Conservation (phyloP, 2,797 vertebrate species). For the Phalanger gymnotis region DNA sequence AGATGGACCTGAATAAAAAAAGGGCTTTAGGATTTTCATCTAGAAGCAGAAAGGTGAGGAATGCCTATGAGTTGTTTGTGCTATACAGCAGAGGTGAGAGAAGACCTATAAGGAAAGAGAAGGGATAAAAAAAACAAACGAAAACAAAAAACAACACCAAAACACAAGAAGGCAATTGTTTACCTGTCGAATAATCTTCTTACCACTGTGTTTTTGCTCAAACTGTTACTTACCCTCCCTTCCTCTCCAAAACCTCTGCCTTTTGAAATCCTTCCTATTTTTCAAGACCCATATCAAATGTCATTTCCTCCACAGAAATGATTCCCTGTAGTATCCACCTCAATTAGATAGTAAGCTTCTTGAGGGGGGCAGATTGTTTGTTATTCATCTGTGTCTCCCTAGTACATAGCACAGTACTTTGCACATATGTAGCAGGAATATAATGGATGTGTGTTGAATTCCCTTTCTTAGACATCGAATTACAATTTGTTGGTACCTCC, state of each 20-base stretch:
- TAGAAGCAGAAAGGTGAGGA: neutral
- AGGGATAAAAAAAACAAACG: neutral
- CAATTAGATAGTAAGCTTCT: neutral
- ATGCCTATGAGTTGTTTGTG: neutral
- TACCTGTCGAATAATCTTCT: neutral
- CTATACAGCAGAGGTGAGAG: neutral
- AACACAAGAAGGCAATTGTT: neutral
- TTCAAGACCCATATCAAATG: neutral
- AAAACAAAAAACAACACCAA: neutral
- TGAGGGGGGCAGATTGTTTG: neutral
- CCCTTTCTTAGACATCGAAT: neutral
- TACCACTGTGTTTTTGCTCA: neutral
- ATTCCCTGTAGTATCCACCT: neutral
- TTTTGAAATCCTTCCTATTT: neutral
- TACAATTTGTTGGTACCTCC: neutral
- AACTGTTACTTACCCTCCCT: neutral
- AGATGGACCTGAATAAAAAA: neutral
- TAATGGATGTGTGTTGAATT: neutral
- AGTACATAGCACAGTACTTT: neutral
- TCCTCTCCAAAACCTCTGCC: neutral
- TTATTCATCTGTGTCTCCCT: neutral
- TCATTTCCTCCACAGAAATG: neutral
- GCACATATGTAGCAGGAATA: neutral
- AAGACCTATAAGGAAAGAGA: neutral
- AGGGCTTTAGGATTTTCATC: neutral